These are phyloP conservation scores for Amphiura filiformis DNA, from an alignment of 35 echinoderm and acorn worm genomes.

Conservation along the genomic window DNA sequence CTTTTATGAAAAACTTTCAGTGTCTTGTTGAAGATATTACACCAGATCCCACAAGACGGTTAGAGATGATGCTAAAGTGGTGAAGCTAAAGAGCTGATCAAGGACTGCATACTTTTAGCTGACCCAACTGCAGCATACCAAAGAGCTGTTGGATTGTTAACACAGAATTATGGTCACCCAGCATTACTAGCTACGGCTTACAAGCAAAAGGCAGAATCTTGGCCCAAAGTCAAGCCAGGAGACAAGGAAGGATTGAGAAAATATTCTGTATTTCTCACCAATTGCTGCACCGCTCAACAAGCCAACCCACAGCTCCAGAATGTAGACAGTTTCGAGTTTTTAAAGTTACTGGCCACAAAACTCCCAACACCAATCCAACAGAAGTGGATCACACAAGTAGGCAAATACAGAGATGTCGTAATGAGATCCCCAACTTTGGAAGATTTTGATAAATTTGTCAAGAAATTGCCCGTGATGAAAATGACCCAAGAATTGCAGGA, in stretches of 20 bases:
- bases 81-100: slow-evolving; percentile 14
- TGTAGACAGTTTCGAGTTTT: background rate
- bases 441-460: background rate
- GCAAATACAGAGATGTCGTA: background rate
- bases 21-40: background rate
- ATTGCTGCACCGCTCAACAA: background rate
- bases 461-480: background rate
- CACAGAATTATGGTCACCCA: background rate
- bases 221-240: background rate
- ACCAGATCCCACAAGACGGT: background rate
- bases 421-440: background rate
- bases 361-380: background rate
- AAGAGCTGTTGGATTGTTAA: background rate
- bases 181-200: background rate
- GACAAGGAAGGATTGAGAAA: slow-evolving; percentile 6
- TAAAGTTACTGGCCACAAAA: background rate
- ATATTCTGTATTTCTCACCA: background rate
- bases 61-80: slow-evolving; percentile 2
- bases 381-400: background rate
- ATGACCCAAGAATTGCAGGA: slow-evolving; percentile 2
- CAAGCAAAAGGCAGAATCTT: background rate
- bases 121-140: background rate
- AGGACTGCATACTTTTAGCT: background rate
- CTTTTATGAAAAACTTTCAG: background rate
- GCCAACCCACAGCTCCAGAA: background rate